A percentile compares a stretch with the other conserved stretches of the same genome.
Evolutionary conservation across 2,113 vertebrate species (phyloP).

Genomic region (Pongo abelii): DNA sequence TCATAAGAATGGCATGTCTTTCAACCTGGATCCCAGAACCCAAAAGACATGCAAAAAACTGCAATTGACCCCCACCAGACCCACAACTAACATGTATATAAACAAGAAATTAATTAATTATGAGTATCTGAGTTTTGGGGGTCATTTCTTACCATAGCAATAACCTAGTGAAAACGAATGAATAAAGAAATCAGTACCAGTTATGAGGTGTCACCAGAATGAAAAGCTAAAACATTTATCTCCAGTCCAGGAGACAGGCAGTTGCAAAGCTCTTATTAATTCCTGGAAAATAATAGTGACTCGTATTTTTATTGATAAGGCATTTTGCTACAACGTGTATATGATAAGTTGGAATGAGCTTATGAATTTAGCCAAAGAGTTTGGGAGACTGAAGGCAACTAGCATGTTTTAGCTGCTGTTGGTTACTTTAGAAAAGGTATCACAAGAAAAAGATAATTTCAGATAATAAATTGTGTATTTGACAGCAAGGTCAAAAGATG

Average conservation of each 20-base stretch:
- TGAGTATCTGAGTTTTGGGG: not conserved
- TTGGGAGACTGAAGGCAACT: not conserved
- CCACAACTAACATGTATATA: not conserved
- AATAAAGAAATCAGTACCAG: not conserved
- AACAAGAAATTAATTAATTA: not conserved
- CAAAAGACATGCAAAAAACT: not conserved
- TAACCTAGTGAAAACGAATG: not conserved
- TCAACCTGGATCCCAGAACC: not conserved
- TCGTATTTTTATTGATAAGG: not conserved
- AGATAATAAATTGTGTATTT: not conserved
- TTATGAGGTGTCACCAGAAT: not conserved
- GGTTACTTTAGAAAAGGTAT: not conserved
- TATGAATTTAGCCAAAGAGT: not conserved
- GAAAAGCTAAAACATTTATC: not conserved
- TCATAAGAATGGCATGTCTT: not conserved
- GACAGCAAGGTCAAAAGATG: not conserved
- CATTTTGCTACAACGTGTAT: not conserved
- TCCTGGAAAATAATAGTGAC: not conserved
- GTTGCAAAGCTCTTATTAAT: not conserved
- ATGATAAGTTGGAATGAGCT: not conserved
- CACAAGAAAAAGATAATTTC: not conserved
- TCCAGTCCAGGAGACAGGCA: not conserved
- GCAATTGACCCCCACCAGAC: not conserved
- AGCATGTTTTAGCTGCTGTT: not conserved
- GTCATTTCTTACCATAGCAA: not conserved